Percentiles rank a stretch among this genome's conserved stretches.
Evolutionary conservation across 2,797 vertebrate species (phyloP).

Genomic region (Chaetophractus vellerosus): DNA sequence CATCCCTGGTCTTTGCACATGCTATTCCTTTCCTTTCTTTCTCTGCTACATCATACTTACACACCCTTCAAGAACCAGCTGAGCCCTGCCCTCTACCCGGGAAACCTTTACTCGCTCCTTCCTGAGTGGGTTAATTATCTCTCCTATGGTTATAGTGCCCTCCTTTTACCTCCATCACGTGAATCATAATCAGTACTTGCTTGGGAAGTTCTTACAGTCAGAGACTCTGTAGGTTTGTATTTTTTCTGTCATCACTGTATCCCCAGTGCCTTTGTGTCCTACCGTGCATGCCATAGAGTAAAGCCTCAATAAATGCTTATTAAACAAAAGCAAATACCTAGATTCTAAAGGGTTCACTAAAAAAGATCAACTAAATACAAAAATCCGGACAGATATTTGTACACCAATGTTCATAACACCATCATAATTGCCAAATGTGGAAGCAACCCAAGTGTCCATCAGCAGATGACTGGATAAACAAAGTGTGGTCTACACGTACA

Average conservation of each 20-base stretch:
- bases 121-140: no score
- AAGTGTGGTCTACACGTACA: no score
- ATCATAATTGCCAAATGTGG: no score
- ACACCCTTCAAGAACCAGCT: neutral
- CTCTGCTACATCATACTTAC: neutral
- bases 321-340: neutral
- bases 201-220: neutral
- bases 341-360: neutral
- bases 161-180: accelerated
- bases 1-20: accelerated
- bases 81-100: neutral
- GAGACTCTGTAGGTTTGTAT: neutral
- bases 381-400: no score
- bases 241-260: neutral
- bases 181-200: neutral
- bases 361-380: no score
- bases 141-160: accelerated
- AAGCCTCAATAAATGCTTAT: neutral
- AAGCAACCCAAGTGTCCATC: no score
- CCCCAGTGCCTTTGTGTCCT: neutral
- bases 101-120: neutral
- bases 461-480: no score
- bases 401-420: no score
- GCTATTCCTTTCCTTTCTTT: neutral
- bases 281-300: accelerated